Evolutionary conservation across 2,797 vertebrate genomes (phyloP).

Genomic region (Natrix natrix): DNA sequence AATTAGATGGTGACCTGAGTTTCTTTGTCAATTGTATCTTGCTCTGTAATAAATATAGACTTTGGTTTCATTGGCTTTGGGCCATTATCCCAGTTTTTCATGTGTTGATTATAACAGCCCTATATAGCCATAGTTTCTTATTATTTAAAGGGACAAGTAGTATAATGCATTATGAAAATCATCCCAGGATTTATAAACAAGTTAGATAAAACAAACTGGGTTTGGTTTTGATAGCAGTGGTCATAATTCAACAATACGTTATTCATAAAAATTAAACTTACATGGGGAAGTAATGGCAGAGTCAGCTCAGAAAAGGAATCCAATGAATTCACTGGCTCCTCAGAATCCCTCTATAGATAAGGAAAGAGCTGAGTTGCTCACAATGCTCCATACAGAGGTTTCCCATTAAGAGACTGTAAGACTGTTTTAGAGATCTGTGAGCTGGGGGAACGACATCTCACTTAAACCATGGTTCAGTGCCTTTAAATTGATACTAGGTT

Average conservation of each 20-base stretch:
- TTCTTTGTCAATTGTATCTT: constrained; percentile 1
- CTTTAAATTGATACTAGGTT: not conserved
- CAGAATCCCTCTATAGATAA: not conserved
- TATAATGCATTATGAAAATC: not conserved
- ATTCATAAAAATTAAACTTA: not conserved
- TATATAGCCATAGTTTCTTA: not conserved
- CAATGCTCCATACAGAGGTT: not conserved
- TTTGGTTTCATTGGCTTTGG: not conserved
- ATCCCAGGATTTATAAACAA: not conserved
- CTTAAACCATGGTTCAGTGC: not conserved
- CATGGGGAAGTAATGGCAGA: not conserved
- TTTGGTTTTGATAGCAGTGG: not conserved
- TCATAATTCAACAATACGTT: not conserved
- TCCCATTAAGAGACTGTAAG: not conserved
- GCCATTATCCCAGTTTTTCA: not conserved
- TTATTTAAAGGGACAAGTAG: not conserved
- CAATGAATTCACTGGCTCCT: not conserved
- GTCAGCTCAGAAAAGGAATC: not conserved
- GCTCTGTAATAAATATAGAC: constrained; percentile 4
- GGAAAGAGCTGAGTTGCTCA: not conserved
- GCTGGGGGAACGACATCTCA: not conserved
- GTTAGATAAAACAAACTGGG: not conserved
- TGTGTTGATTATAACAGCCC: not conserved
- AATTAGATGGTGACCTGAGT: not conserved
- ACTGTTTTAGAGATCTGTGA: not conserved